Evolutionary conservation across 2,113 vertebrate genomes (phyloP), one percentile per base, ranked within the genome.

Genomic region (Rhineura floridana): DNA sequence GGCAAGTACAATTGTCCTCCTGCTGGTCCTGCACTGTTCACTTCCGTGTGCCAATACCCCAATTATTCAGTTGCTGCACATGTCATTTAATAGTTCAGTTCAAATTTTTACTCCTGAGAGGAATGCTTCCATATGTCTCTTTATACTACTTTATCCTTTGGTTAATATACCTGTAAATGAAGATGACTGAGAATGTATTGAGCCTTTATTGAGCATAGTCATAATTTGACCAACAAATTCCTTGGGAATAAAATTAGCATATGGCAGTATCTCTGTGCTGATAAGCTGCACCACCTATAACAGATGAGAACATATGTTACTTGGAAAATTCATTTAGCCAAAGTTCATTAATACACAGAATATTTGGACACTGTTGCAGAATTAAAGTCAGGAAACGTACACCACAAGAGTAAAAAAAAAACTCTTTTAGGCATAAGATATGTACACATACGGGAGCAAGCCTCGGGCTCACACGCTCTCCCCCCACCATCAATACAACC

Each of bases 191-290:
- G 99, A 99, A 95, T 99, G 99, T 96, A 99, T 99, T 59, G 99
- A 99, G 44, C 99, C 99, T 96, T 98, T 98, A 94, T 99, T 99
- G 81, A 99, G 98, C 99, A 99, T 99, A n/a, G 98, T 96, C 99
- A 99, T 99, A 94, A 99, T 99, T 85, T 98, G 98, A 87, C 98
- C 98, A 88, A 99, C 99, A 96, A 99, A 99, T 90, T 99, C 99
- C 97, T 99, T 99, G 93, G 98, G 99, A 96, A 99, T 99, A 95
- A 99, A 99, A 96, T 99, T 99, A 95, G 99, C 99, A 84, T 98
- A 99, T 0, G 99, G 98, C 91, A 99, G 96, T 95, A 99, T 98
- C 96, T 99, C 99, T 89, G 98, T 98, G 96, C 99, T 99, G 96
- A 99, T 99, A 88, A 99, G 97, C 90, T 99, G 98, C 73, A 99